Base-by-base conservation (phyloP, 2,888 invertebrate genomes). In the Conchocele bisecta region DNA sequence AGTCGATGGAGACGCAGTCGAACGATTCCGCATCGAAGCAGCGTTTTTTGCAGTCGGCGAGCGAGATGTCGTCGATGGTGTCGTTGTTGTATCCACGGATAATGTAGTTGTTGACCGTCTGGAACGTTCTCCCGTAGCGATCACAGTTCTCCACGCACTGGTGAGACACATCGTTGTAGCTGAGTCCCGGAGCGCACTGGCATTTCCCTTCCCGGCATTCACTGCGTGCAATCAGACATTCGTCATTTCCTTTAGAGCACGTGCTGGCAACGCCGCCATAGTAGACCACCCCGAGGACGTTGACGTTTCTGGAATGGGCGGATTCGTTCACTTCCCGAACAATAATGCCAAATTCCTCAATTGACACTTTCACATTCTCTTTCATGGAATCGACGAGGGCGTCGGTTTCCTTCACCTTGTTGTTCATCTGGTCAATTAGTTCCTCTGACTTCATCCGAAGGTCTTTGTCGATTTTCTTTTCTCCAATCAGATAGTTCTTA, bases 191-290 rank as follows among this genome's bases (percentile, higher is more conserved):
- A 4, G 42, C 15, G 37, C 75, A 75, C 46, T 75, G 75, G 26
- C 75, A 75, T 41, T 59, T 68, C 15, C 53, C 60, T 13, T 29
- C 57, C 7, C 75, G 42, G 56, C 75, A 75, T 42, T 68, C 75
- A 29, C 68, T 75, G 0, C 58, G 17, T 4, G 37, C 51, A n/a
- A 39, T 39, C 7, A 24, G 13, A 41, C 75, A 75, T 39, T 59
- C 75, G 28, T 50, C 70, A 35, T 61, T 46, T 24, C 54, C 48
- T 15, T 15, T 22, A 7, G 60, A 60, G 22, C 75, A 75, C 4
- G 64, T 39, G 26, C 64, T 71, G 4, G 68, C 75, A 24, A 72
- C 41, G 13, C 65, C 59, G 13, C 71, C 75, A 53, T 72, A 72
- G 24, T 60, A 46, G 5, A 75, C 60, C 7, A 65, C 71, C 5